Evolutionary conservation across 2,888 invertebrate genomes (phyloP).

Genomic region (Dysmachus trigonus): DNA sequence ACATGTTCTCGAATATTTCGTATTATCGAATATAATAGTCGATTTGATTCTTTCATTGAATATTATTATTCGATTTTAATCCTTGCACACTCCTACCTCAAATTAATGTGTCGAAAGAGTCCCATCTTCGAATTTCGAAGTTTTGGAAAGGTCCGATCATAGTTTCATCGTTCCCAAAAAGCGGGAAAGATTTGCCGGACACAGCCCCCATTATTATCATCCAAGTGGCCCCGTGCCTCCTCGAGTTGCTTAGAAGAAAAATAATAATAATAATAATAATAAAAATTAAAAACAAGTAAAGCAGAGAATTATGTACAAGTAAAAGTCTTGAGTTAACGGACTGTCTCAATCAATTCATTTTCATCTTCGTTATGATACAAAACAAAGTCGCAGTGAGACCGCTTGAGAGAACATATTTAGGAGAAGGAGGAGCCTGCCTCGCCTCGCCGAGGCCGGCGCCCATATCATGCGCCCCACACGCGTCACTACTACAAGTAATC

Average conservation of each 20-base stretch:
- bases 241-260: background rate
- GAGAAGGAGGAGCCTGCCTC: constrained; percentile 26
- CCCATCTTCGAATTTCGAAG: background rate
- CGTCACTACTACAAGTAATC: background rate
- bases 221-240: background rate
- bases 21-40: no score
- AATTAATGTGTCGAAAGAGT: background rate
- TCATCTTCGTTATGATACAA: constrained; percentile 24
- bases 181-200: background rate
- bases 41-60: background rate
- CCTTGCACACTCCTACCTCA: background rate
- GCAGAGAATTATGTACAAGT: constrained; percentile 22
- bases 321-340: constrained; percentile 33
- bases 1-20: no score
- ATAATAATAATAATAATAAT: background rate
- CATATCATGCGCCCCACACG: constrained; percentile 17
- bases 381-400: constrained; percentile 5
- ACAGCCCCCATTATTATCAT: background rate
- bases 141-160: background rate
- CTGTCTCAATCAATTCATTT: constrained; percentile 36
- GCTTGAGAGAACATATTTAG: constrained; percentile 21
- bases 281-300: constrained; percentile 23
- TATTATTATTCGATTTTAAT: background rate
- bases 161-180: background rate
- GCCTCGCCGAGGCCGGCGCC: background rate